These are phyloP conservation scores for Atta colombica DNA, from an alignment of 1,140 invertebrate species.

Conservation along the genomic window DNA sequence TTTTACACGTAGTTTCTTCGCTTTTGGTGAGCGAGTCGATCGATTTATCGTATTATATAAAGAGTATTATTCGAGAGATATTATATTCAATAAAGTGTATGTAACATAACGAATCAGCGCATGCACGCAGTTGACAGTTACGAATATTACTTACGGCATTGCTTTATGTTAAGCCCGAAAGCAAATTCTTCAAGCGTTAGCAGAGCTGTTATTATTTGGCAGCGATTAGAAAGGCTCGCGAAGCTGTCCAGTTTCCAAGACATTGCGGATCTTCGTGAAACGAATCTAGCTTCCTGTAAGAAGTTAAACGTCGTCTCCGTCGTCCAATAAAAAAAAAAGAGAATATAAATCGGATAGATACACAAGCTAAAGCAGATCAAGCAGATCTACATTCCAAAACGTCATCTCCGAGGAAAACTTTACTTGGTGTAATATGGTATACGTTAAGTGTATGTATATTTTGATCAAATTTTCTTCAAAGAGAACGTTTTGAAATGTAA, in stretches of 20 bases:
- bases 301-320: slow-evolving; percentile 51
- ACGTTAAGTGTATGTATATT: no score
- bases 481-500: no score
- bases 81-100: not conserved
- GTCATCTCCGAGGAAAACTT: no score
- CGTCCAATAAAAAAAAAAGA: not conserved
- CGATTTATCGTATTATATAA: not conserved
- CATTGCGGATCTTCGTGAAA: slow-evolving; percentile 2
- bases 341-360: not conserved
- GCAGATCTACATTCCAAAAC: no score
- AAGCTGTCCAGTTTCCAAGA: slow-evolving; percentile 22
- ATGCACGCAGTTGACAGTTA: slow-evolving; percentile 27
- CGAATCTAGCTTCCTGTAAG: slow-evolving; percentile 59
- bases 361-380: not conserved
- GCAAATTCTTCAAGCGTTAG: slow-evolving; percentile 79
- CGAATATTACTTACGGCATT: slow-evolving; percentile 80
- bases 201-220: slow-evolving; percentile 72
- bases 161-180: slow-evolving; percentile 76
- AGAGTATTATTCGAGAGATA: not conserved
- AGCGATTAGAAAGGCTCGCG: slow-evolving; percentile 63
- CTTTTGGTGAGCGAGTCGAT: not conserved
- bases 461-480: no score
- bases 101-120: not conserved
- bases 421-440: no score
- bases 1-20: not conserved